A percentile compares a stretch with the other conserved stretches of the same genome.
Evolutionary conservation across 2,113 vertebrate genomes (phyloP).

Genomic region (Rhabdornis inornatus): DNA sequence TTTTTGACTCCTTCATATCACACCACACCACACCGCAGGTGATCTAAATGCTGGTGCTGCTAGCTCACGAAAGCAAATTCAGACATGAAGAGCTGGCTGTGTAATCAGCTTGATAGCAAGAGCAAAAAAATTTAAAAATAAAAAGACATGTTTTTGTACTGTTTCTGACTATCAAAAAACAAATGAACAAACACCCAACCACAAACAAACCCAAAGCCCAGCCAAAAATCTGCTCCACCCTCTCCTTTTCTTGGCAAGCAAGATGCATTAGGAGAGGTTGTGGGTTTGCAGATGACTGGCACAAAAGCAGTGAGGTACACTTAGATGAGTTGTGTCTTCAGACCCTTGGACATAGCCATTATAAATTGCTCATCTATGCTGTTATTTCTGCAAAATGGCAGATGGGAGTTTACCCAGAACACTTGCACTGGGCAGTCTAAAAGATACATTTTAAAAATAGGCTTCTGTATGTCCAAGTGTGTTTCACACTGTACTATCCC

Average conservation of each 20-base stretch:
- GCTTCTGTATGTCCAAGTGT: neutral
- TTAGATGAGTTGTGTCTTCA: neutral
- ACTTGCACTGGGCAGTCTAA: neutral
- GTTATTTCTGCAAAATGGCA: neutral
- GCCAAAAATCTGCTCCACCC: neutral
- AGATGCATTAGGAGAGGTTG: neutral
- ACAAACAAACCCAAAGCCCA: neutral
- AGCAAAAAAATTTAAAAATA: fast-evolving
- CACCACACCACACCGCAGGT: neutral
- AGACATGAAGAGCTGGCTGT: neutral
- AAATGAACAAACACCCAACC: neutral
- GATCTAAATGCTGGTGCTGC: neutral
- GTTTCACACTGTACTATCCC: neutral
- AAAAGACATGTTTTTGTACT: neutral
- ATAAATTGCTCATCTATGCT: neutral
- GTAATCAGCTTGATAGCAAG: neutral
- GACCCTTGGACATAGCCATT: neutral
- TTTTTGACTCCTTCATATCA: slow-evolving; percentile 6
- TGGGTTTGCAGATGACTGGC: neutral
- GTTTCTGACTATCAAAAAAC: neutral
- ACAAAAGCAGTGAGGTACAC: neutral
- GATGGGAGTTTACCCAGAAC: neutral
- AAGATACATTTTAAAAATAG: neutral
- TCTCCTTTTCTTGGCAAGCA: neutral
- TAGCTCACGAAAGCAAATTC: neutral